Evolutionary conservation across 2,888 invertebrate genomes (phyloP).

Genomic region (Aleiodes testaceus): DNA sequence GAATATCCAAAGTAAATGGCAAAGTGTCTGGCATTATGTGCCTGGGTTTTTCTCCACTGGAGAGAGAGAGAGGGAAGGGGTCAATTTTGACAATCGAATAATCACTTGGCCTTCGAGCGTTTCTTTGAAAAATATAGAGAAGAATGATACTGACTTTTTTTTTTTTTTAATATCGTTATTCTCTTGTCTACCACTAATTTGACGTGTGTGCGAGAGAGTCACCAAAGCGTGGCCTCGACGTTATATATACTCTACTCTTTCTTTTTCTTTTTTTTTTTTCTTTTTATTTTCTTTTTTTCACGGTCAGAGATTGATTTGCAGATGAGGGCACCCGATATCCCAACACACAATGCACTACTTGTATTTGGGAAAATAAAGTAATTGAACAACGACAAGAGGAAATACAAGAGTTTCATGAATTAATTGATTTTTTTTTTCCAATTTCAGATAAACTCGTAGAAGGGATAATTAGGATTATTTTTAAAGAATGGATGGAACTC

Average conservation of each 20-base stretch:
- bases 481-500: slow-evolving; percentile 86
- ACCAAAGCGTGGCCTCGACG: slow-evolving; percentile 46
- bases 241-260: slow-evolving; percentile 22
- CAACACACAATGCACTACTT: slow-evolving; percentile 26
- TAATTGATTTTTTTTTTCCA: slow-evolving; percentile 18
- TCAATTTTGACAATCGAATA: slow-evolving; percentile 49
- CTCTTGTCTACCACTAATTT: slow-evolving; percentile 24
- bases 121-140: neutral
- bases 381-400: too few species aligned
- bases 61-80: slow-evolving; percentile 20
- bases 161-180: neutral
- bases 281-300: slow-evolving; percentile 40
- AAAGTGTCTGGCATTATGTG: slow-evolving; percentile 15
- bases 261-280: slow-evolving; percentile 35
- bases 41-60: neutral
- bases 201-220: slow-evolving; percentile 38
- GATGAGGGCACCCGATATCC: slow-evolving; percentile 31
- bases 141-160: neutral
- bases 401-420: neutral
- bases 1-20: slow-evolving; percentile 33
- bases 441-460: slow-evolving; percentile 21
- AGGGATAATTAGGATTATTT: slow-evolving; percentile 2
- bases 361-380: slow-evolving; percentile 15
- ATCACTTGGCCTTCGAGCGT: slow-evolving; percentile 16
- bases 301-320: slow-evolving; percentile 49